These are phyloP conservation scores for Sphenodon punctatus DNA, from an alignment of 2,797 vertebrate genomes.

Conservation along the genomic window DNA sequence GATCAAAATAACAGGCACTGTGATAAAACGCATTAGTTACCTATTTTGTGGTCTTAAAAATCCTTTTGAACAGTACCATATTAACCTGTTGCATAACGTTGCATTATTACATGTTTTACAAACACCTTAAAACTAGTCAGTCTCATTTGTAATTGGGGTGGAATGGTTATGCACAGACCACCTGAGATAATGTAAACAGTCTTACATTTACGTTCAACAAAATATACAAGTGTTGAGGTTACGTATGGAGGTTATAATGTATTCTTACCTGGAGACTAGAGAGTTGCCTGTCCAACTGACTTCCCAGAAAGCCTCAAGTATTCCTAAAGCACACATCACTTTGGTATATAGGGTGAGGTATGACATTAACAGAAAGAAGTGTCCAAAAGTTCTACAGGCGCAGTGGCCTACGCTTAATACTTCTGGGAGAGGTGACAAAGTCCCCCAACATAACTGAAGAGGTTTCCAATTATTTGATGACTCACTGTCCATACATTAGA, in stretches of 20 bases:
- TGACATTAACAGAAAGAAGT: constrained; percentile 43
- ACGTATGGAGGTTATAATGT: background rate
- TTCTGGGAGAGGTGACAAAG: constrained; percentile 52
- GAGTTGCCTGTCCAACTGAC: no score
- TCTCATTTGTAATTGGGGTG: background rate
- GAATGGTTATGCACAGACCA: background rate
- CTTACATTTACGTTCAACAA: background rate
- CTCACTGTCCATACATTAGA: constrained; percentile 21
- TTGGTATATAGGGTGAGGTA: background rate
- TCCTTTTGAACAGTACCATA: constrained; percentile 26
- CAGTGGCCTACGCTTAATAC: background rate
- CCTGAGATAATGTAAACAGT: constrained; percentile 2
- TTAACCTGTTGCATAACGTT: constrained; percentile 40
- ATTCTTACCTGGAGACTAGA: background rate
- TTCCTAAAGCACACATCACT: background rate
- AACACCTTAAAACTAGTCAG: background rate
- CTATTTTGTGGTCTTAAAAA: constrained; percentile 26
- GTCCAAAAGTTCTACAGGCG: constrained; percentile 16
- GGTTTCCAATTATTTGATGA: constrained; percentile 44
- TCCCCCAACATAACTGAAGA: constrained; percentile 15
- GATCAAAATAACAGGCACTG: constrained; percentile 45
- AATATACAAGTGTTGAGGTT: background rate
- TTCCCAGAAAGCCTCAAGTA: background rate
- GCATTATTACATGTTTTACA: constrained; percentile 5
- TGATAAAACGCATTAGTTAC: constrained; percentile 39